Base-by-base conservation (phyloP, 2,113 vertebrate species). In the Paracanthobrama guichenoti region DNA sequence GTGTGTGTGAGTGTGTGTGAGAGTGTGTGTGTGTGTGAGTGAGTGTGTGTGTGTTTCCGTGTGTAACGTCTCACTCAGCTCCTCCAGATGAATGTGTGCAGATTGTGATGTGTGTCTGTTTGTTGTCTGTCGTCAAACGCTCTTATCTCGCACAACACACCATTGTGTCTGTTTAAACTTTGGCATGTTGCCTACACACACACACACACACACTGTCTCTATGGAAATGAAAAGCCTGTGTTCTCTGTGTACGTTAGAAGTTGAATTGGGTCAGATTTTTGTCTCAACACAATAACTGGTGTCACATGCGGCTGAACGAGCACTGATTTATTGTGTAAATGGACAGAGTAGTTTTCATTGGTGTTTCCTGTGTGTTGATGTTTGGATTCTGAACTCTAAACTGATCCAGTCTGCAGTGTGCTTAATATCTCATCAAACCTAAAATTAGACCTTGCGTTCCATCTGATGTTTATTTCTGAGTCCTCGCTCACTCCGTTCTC, bases 61-160 rank as follows among this genome's bases (percentile, higher is more conserved):
- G 48, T 50, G 77, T 62, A 64, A 79, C 13, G 9, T 28, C 35
- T 62, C 22, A 11, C 75, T 35, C 74, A 11, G 39, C 42, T 44
- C 6, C 2, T 53, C 24, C 74, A 55, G 50, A 57, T 76, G 50
- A 31, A 3, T 66, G 39, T 26, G 57, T 48, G 59, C 28, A 18
- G 39, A 66, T 48, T 50, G 24, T 31, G 26, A 53, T 53, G 31
- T 39, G 26, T 0, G 44, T 46, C 26, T 55, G 48, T 35, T 20
- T 55, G 20, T 48, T 22, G 10, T 75, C 44, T 57, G 48, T 8
- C 8, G 7, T 44, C 26, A 57, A 39, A 44, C 48, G 24, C n/a
- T 79, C 55, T 79, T 64, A 79, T 79, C 59, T 48, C 2, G 13
- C 42, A 48, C 59, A 79, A 13, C 59, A 48, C 77, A 64, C n/a